Percentiles rank a stretch among this genome's conserved stretches.
Conservation (phyloP, 1,140 invertebrate species). For the Pseudomyrmex flavicornis region DNA sequence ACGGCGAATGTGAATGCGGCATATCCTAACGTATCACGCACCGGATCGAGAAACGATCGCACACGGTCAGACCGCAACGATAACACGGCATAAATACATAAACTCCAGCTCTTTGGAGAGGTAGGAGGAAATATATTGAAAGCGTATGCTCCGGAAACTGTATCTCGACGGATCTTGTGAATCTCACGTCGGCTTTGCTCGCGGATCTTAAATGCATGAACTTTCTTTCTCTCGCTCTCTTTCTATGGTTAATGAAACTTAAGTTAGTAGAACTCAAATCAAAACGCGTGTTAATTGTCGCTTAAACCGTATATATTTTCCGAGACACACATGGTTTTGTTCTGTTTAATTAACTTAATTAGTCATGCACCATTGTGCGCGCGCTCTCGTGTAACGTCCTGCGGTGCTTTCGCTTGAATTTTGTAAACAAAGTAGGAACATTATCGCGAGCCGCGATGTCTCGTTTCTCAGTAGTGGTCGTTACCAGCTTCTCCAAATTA, state of each 20-base stretch:
- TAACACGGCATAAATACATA: slow-evolving; percentile 29
- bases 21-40: background rate
- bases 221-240: no score
- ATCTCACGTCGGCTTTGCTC: background rate
- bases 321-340: slow-evolving; percentile 1
- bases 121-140: background rate
- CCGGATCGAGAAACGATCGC: background rate
- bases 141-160: background rate
- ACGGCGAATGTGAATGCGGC: background rate
- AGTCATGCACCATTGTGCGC: background rate
- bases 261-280: background rate
- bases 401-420: slow-evolving; percentile 6
- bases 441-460: slow-evolving; percentile 18
- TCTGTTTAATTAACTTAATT: background rate
- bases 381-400: background rate
- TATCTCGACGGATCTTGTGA: background rate
- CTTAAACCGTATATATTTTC: background rate
- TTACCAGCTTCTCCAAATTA: slow-evolving; percentile 22
- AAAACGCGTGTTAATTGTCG: background rate
- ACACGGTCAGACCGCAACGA: background rate
- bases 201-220: slow-evolving; percentile 27
- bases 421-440: slow-evolving; percentile 6
- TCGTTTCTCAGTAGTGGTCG: background rate
- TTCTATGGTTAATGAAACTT: background rate
- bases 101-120: background rate